These are phyloP conservation scores for Acropora yongei DNA, from an alignment of 64 coral and sea anemone genomes.

Conservation along the genomic window DNA sequence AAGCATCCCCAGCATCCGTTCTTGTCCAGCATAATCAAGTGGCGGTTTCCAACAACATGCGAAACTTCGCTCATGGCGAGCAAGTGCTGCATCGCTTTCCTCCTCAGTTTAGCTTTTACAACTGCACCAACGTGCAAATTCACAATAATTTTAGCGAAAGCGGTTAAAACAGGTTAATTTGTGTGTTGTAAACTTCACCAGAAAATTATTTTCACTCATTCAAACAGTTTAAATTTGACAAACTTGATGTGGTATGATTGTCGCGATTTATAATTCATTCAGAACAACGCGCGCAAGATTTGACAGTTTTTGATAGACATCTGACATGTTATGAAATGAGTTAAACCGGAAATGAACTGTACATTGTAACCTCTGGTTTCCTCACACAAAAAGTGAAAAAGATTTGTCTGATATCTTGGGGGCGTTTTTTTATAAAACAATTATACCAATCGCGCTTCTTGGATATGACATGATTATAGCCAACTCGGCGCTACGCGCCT, in stretches of 20 bases:
- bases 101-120: neutral
- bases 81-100: neutral
- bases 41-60: neutral
- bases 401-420: neutral
- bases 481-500: neutral
- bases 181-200: neutral
- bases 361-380: conserved; percentile 15
- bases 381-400: neutral
- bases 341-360: conserved; percentile 24
- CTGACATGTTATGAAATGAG: conserved; percentile 13
- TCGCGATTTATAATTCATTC: neutral
- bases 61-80: neutral
- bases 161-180: neutral
- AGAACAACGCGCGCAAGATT: neutral
- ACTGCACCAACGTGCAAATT: neutral
- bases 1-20: neutral
- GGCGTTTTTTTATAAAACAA: neutral
- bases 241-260: neutral
- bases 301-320: conserved; percentile 8
- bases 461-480: neutral
- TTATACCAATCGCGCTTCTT: neutral
- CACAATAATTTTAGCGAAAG: neutral
- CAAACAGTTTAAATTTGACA: neutral
- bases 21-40: no score
- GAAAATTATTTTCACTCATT: neutral